phyloP scores from a whole-genome alignment of 2,113 vertebrate species.

The Phycodurus eques region DNA sequence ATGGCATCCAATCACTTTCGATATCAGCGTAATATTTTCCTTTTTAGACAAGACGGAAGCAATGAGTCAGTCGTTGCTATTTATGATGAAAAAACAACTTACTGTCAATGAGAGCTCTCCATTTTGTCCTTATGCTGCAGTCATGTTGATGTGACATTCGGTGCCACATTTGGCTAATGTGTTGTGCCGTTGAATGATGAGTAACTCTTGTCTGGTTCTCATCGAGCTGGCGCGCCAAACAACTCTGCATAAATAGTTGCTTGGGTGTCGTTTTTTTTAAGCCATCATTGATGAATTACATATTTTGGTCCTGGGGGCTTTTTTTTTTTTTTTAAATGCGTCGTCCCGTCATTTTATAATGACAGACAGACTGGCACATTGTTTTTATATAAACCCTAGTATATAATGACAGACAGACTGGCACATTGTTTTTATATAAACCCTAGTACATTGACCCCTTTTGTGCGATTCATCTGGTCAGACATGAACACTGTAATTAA shows the following conservation, averaged over 20 bases:
- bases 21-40: constrained; percentile 4
- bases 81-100: neutral
- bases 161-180: constrained; percentile 5
- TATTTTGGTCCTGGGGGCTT: too few relatives aligned
- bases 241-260: neutral
- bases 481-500: too few relatives aligned
- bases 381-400: too few relatives aligned
- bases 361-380: too few relatives aligned
- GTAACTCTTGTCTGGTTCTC: neutral
- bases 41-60: constrained; percentile 9
- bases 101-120: constrained; percentile 1
- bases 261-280: neutral
- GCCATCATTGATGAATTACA: neutral
- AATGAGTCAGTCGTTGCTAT: constrained; percentile 2
- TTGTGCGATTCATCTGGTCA: too few relatives aligned
- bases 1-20: constrained; percentile 22
- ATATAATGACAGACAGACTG: too few relatives aligned
- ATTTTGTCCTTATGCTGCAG: constrained; percentile 13
- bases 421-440: too few relatives aligned
- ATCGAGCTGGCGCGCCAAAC: neutral
- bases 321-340: too few relatives aligned
- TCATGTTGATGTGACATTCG: neutral
- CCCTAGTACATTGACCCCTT: too few relatives aligned
- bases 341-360: too few relatives aligned
- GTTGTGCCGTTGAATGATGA: constrained; percentile 17